These are phyloP conservation scores for Callithrix jacchus DNA, from an alignment of 2,113 vertebrate species.

Conservation along the genomic window DNA sequence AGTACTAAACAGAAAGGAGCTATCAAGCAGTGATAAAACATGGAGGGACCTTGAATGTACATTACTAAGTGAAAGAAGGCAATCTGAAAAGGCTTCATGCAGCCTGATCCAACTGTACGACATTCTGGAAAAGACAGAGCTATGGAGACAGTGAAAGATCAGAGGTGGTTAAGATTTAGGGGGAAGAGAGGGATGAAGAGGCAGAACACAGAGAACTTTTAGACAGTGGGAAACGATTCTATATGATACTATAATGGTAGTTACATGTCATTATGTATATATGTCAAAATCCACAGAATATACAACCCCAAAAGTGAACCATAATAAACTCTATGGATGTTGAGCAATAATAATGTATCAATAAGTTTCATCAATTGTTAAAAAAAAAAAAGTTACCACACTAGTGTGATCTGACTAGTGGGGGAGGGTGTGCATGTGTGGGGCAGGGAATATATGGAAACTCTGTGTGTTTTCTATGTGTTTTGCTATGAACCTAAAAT, in stretches of 20 bases:
- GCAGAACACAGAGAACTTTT: not conserved
- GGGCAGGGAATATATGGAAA: not conserved
- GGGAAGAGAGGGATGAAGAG: not conserved
- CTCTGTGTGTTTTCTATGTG: not conserved
- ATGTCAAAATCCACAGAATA: not conserved
- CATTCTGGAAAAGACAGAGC: not conserved
- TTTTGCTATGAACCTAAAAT: not conserved
- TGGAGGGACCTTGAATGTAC: not conserved
- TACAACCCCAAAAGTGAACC: not conserved
- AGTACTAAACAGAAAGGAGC: not conserved
- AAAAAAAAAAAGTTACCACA: not conserved
- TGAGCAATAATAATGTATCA: not conserved
- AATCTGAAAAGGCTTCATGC: not conserved
- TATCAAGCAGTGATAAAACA: not conserved
- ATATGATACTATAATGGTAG: too few relatives aligned
- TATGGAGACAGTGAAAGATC: not conserved
- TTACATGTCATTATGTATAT: not conserved
- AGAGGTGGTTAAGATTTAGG: not conserved
- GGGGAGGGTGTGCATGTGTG: not conserved
- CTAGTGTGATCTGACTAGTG: not conserved
- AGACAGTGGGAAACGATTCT: not conserved
- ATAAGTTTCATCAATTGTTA: not conserved
- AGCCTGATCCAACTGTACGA: not conserved
- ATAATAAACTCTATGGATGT: not conserved
- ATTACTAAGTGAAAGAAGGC: not conserved